Evolutionary conservation across 2,113 vertebrate genomes (phyloP), one percentile per base, ranked within the genome.

Genomic region (Alligator mississippiensis): DNA sequence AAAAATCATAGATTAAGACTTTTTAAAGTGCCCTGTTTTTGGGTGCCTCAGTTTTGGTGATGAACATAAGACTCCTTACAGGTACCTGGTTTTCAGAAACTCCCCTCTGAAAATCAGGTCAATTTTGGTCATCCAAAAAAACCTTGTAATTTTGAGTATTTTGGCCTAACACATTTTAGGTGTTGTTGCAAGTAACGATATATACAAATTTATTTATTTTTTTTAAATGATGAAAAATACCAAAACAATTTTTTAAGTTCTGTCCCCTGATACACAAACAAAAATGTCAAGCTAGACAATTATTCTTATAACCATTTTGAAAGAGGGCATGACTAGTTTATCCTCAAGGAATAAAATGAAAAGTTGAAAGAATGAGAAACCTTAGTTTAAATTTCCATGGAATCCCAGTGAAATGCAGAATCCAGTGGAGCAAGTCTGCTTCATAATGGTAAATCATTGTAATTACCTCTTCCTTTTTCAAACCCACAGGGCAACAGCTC

Each of bases 401-500:
- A 55, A 76, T 94, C 28, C 81, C 78, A 89, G 63, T 84, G 82
- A 84, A 94, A 92, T 64, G 59, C 76, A 59, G 94, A 94, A 93
- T 93, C 27, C 34, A 75, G 63, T 74, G 58, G 77, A 90, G n/a
- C 82, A 84, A 38, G 9, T 64, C 64, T 92, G 30, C 72, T 92
- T 89, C 19, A 38, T 78, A 84, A 89, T 0, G 4, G 77, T 80
- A 83, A 88, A 58, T 95, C 82, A 86, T 83, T 89, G 28, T 74
- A 93, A 87, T 87, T 83, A 68, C 80, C 0, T 2, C 82, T 74
- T 83, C 17, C 77, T 93, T 61, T 95, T 93, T 86, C 63, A 95
- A 74, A 92, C 14, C 15, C 57, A 74, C 85, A 93, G 30, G 85
- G 27, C 77, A 82, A 76, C 70, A 92, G 66, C 89, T 83, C 68